A percentile compares a stretch with the other conserved stretches of the same genome.
Conservation (phyloP, 2,888 invertebrate species). For the Ennomos erosarius region DNA sequence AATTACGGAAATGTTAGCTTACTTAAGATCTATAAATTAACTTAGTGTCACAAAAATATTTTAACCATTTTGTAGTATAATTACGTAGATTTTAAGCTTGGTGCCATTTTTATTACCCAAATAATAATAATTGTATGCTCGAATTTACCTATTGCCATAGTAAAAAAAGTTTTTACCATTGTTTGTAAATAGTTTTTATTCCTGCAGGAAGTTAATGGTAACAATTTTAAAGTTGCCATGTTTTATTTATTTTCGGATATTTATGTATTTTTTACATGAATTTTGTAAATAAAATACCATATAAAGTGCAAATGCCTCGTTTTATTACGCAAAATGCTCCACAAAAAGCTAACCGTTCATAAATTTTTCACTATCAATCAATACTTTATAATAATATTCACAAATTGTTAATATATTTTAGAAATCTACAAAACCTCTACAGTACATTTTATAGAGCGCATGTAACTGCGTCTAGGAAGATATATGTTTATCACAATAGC, state of each 20-base stretch:
- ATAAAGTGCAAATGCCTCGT: constrained; percentile 72
- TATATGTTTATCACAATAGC: constrained; percentile 67
- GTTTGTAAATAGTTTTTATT: too few species aligned
- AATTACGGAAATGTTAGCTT: too few species aligned
- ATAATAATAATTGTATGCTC: too few species aligned
- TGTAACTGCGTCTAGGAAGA: constrained; percentile 49
- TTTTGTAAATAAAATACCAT: constrained; percentile 60
- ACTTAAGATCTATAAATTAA: too few species aligned
- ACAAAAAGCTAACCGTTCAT: constrained; percentile 82
- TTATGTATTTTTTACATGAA: constrained; percentile 16
- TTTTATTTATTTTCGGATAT: not conserved
- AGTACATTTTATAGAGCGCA: constrained; percentile 30
- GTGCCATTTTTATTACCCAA: too few species aligned
- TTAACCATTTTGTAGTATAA: too few species aligned
- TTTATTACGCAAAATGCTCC: constrained; percentile 82
- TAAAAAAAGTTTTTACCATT: too few species aligned
- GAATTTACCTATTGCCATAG: too few species aligned
- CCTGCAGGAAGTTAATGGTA: too few species aligned
- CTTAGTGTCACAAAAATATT: too few species aligned
- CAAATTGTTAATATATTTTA: constrained; percentile 58
- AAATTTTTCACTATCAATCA: constrained; percentile 72
- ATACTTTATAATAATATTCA: constrained; percentile 58
- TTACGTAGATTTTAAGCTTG: too few species aligned
- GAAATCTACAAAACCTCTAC: constrained; percentile 44
- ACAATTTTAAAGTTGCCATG: too few species aligned